Evolutionary conservation across 2,797 vertebrate species (phyloP), one percentile per base, ranked within the genome.

Genomic region (Hybognathus amarus): DNA sequence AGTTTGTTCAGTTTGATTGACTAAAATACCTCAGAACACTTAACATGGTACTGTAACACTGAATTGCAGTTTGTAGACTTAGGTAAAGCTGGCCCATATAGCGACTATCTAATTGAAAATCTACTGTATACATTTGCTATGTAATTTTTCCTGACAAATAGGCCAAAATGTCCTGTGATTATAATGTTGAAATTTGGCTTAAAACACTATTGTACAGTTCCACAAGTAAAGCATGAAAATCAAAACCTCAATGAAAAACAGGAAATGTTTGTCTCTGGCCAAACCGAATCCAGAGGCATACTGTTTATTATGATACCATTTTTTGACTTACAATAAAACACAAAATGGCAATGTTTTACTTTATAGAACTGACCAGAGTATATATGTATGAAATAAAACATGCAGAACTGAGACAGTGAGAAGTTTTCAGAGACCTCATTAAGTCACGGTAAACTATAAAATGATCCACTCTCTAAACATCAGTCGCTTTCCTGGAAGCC

Each of bases 371-470:
- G 63, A 68, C 24, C 50, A 73, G 12, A 66, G 45, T 22, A 3
- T 33, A 33, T 33, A 33, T 33, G 5, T 33, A 33, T 33, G 13
- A 79, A 42, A 68, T 56, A 11, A 61, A 77, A 80, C 22, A 20
- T 59, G 38, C 33, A 50, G 56, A 42, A 42, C 10, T 42, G 40
- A 42, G 40, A 11, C 45, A 54, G 68, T 69, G n/a, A 89, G 33
- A 67, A 64, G 83, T 85, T 89, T 87, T 68, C 52, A 38, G 83
- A 83, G 69, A 82, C 87, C 75, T 81, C 83, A 90, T 89, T 89
- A 91, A 91, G 85, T 84, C 81, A 83, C 84, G 80, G 85, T 88
- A 89, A 89, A 90, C 80, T 90, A 90, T 89, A 89, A 91, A 91
- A 90, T 86, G 74, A 87, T 82, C 6, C 22, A 83, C 85, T 77